These are phyloP conservation scores for Pangasius macronema DNA, from an alignment of 2,797 vertebrate species.

Conservation along the genomic window DNA sequence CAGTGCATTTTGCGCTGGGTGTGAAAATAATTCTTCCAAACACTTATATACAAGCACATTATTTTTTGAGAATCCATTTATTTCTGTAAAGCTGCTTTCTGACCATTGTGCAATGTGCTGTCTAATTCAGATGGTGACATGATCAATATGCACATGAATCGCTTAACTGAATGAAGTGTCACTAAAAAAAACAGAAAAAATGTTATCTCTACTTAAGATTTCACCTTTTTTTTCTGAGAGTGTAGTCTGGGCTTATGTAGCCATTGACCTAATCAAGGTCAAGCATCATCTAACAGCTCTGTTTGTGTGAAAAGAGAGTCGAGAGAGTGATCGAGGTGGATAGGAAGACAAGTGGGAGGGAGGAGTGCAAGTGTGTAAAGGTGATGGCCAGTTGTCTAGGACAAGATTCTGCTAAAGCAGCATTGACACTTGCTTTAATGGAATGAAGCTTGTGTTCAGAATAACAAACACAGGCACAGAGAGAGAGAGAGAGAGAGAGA, in stretches of 20 bases:
- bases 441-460: conserved; percentile 19
- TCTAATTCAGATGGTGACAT: not conserved
- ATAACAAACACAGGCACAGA: conserved; percentile 32
- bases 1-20: no score
- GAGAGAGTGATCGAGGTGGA: not conserved
- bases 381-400: conserved; percentile 34
- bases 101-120: not conserved
- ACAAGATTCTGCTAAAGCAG: conserved; percentile 43
- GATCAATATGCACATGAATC: not conserved
- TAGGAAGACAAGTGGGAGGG: not conserved
- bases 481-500: not conserved
- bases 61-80: no score
- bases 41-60: no score
- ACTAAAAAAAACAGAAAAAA: not conserved
- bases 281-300: not conserved
- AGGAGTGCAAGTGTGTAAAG: not conserved
- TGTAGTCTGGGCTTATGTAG: not conserved
- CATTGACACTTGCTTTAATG: conserved; percentile 16
- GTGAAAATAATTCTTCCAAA: not conserved
- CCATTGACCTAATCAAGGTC: not conserved
- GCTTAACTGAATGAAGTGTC: not conserved
- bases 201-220: not conserved
- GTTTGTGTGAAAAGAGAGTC: not conserved
- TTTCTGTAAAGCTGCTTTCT: no score
- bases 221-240: not conserved